Percentiles rank a stretch among this genome's conserved stretches.
phyloP scores from a whole-genome alignment of 2,113 vertebrate genomes.

The Butorides virescens region DNA sequence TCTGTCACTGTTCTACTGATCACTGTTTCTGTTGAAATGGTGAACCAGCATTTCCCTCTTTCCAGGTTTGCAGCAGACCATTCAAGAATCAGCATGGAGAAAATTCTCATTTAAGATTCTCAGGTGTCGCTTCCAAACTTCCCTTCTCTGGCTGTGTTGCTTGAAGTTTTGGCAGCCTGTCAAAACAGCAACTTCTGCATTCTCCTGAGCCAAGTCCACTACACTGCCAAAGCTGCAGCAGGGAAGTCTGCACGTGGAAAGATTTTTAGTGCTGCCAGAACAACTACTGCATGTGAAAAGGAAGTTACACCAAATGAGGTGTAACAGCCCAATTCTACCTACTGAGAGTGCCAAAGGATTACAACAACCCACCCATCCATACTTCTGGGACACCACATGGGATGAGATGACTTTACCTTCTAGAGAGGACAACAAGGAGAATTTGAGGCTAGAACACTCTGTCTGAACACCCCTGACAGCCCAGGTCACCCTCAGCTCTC shows the following conservation, averaged over 20 bases:
- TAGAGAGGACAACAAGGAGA: background rate
- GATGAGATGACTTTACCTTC: background rate
- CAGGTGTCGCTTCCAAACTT: background rate
- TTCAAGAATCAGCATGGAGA: background rate
- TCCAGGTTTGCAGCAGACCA: background rate
- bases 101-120: background rate
- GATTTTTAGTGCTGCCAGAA: background rate
- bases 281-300: background rate
- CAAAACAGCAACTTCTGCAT: background rate
- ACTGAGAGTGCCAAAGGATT: background rate
- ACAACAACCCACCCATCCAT: background rate
- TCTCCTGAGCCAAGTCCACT: background rate
- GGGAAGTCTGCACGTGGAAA: background rate
- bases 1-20: background rate
- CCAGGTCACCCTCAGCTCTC: background rate
- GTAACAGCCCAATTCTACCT: background rate
- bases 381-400: background rate
- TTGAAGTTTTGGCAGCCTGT: background rate
- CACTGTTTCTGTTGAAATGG: background rate
- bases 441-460: background rate
- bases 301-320: background rate
- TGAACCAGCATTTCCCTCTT: background rate
- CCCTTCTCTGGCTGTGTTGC: background rate
- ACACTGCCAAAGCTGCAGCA: background rate
- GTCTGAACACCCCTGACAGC: fast-evolving